phyloP scores from a whole-genome alignment of 1,140 invertebrate species.

The Nephotettix cincticeps region DNA sequence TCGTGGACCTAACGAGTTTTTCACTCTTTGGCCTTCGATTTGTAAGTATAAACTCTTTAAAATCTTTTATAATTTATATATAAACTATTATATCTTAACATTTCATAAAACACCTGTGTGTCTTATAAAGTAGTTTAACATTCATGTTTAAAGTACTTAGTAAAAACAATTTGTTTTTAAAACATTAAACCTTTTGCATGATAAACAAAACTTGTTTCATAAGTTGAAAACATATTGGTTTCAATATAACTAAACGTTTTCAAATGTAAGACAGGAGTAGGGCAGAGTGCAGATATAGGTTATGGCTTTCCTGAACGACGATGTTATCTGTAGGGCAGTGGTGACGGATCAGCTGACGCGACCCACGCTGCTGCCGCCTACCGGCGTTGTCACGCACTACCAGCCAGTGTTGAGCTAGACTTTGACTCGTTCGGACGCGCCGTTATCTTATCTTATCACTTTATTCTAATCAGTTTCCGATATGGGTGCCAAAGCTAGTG shows the following conservation, averaged over 20 bases:
- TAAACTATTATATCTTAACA: neutral
- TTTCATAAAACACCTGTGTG: neutral
- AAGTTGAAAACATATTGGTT: neutral
- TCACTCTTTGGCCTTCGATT: neutral
- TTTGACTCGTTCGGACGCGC: neutral
- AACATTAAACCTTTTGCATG: neutral
- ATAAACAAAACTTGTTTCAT: neutral
- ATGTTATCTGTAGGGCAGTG: constrained; percentile 13
- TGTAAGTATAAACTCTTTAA: constrained; percentile 4
- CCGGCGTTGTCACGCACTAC: neutral
- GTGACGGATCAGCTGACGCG: neutral
- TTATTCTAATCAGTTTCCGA: neutral
- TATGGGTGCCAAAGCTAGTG: constrained; percentile 24
- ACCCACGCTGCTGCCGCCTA: neutral
- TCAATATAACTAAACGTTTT: neutral
- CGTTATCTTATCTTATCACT: neutral
- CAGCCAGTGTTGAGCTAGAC: neutral
- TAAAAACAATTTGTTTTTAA: neutral
- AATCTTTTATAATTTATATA: neutral
- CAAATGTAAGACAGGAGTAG: neutral
- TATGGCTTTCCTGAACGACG: neutral
- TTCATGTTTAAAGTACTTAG: too few relatives aligned
- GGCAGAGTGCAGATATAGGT: constrained; percentile 17
- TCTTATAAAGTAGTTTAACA: too few relatives aligned
- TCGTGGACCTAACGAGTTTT: neutral